These are phyloP conservation scores for Muricea muricata DNA, from an alignment of 92 coral and sea anemone genomes.

Conservation along the genomic window DNA sequence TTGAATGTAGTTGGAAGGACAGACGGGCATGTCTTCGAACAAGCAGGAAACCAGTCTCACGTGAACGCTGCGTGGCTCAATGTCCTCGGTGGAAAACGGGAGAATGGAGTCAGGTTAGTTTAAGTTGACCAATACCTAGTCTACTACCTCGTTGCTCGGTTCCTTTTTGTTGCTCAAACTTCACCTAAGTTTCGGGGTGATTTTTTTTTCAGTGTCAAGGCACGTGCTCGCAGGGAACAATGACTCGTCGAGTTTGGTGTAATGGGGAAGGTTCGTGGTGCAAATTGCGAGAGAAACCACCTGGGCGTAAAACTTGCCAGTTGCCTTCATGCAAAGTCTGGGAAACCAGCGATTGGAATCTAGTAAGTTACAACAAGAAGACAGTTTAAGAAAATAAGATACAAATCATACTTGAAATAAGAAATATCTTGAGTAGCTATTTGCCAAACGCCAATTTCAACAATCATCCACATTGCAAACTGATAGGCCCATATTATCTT, in stretches of 20 bases:
- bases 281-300: neutral
- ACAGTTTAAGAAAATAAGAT: no score
- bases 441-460: no score
- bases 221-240: neutral
- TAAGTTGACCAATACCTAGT: no score
- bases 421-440: no score
- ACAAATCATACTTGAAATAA: no score
- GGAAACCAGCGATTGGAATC: conserved; percentile 31
- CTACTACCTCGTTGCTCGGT: no score
- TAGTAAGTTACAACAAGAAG: conserved; percentile 7
- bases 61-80: neutral
- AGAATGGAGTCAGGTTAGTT: conserved; percentile 28
- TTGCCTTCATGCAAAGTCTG: conserved; percentile 6
- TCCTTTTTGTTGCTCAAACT: no score
- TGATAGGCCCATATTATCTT: no score
- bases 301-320: neutral
- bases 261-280: conserved; percentile 17
- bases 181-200: no score
- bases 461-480: no score
- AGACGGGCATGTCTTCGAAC: neutral
- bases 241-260: conserved; percentile 38
- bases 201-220: conserved; percentile 30
- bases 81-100: conserved; percentile 37
- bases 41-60: neutral
- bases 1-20: conserved; percentile 8